phyloP scores from a whole-genome alignment of 53 echinoderm and acorn worm species.

The Temnopleurus reevesii region DNA sequence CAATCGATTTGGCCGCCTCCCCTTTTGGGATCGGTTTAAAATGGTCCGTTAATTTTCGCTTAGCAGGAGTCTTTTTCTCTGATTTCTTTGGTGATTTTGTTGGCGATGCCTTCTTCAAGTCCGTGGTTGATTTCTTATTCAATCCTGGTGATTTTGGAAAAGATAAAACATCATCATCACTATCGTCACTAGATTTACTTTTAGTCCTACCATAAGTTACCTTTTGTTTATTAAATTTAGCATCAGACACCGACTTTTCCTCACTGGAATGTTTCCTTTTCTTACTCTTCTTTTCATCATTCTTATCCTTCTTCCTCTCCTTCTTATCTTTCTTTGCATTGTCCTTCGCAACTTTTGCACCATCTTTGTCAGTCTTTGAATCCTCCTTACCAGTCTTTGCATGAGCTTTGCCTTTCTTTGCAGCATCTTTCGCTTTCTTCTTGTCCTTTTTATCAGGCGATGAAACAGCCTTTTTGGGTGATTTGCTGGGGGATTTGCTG shows the following conservation, averaged over 20 bases:
- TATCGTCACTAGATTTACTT: neutral
- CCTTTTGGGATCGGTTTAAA: slow-evolving; percentile 40
- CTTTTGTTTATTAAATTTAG: slow-evolving; percentile 8
- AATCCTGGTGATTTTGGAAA: neutral
- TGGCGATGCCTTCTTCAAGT: neutral
- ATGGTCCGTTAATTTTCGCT: slow-evolving; percentile 45
- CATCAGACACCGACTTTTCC: neutral
- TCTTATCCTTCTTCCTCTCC: slow-evolving; percentile 26
- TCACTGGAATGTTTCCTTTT: slow-evolving; percentile 21
- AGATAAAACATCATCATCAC: slow-evolving; percentile 20
- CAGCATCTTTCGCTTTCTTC: slow-evolving; percentile 33
- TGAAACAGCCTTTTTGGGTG: neutral
- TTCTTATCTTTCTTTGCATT: slow-evolving; percentile 27
- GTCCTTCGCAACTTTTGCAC: neutral
- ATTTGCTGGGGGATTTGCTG: slow-evolving; percentile 20
- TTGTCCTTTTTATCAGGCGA: slow-evolving; percentile 13
- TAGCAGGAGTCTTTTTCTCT: slow-evolving; percentile 37
- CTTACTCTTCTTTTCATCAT: neutral
- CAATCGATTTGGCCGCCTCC: neutral
- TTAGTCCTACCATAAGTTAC: slow-evolving; percentile 38
- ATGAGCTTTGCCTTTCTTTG: slow-evolving; percentile 12
- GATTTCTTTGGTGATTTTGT: slow-evolving; percentile 55
- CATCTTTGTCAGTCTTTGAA: neutral
- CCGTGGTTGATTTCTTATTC: neutral
- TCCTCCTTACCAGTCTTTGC: neutral